Evolutionary conservation across 2,797 vertebrate species (phyloP).

Genomic region (Galago senegalensis): DNA sequence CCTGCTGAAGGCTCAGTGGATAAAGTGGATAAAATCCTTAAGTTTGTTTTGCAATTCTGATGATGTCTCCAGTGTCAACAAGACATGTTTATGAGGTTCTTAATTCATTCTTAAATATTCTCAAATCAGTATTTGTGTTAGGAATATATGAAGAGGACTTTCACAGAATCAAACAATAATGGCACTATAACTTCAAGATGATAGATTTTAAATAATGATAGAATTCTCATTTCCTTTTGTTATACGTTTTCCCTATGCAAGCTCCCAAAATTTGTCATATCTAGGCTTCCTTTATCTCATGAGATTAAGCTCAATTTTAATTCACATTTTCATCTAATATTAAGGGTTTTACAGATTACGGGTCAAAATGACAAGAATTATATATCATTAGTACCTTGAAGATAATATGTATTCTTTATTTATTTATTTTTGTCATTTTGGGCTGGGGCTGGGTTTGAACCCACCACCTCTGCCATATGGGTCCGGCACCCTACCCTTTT

Average conservation of each 20-base stretch:
- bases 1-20: background rate
- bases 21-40: background rate
- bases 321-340: background rate
- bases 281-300: background rate
- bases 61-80: background rate
- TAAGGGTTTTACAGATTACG: background rate
- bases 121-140: background rate
- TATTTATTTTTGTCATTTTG: background rate
- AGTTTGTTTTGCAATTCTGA: background rate
- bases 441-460: no score
- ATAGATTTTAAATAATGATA: conserved; percentile 8
- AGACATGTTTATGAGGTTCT: background rate
- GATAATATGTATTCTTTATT: background rate
- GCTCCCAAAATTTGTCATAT: background rate
- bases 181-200: background rate
- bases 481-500: no score
- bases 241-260: background rate
- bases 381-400: background rate
- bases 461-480: no score
- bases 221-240: background rate
- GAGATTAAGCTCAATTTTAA: conserved; percentile 37
- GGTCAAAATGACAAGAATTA: background rate
- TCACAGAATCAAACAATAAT: background rate
- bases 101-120: background rate
- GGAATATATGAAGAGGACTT: background rate